A percentile compares a stretch with the other conserved stretches of the same genome.
These are phyloP conservation scores for Anticlea derivata DNA, from an alignment of 2,888 invertebrate genomes.

Conservation along the genomic window DNA sequence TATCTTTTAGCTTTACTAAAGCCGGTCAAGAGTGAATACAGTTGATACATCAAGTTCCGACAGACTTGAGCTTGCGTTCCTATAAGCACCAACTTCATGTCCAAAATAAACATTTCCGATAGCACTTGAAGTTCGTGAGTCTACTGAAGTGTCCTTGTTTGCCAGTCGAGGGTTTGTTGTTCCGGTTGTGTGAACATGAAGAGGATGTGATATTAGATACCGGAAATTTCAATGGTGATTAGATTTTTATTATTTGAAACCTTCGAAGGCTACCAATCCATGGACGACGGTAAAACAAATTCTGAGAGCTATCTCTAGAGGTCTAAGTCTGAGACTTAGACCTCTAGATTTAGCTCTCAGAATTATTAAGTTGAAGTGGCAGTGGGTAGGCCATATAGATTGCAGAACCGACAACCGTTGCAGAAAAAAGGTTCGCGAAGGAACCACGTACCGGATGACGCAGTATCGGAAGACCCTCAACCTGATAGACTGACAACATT, in stretches of 20 bases:
- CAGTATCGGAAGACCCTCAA: too few relatives aligned
- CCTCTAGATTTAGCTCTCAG: too few relatives aligned
- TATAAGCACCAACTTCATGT: conserved; percentile 8
- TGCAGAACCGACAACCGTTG: too few relatives aligned
- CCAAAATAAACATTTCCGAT: conserved; percentile 24
- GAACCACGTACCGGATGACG: too few relatives aligned
- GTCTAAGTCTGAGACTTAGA: too few relatives aligned
- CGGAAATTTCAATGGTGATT: neutral
- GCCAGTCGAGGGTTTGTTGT: conserved; percentile 4
- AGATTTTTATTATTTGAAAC: neutral
- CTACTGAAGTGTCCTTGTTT: conserved; percentile 17
- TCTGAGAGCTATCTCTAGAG: too few relatives aligned
- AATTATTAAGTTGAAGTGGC: too few relatives aligned
- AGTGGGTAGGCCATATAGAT: too few relatives aligned
- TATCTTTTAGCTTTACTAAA: neutral
- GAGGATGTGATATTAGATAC: neutral
- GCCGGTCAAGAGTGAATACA: neutral
- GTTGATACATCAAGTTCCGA: neutral
- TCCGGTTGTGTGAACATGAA: conserved; percentile 1
- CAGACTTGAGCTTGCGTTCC: conserved; percentile 11
- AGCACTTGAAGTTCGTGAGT: conserved; percentile 11
- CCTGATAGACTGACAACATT: too few relatives aligned
- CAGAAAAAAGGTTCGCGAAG: too few relatives aligned
- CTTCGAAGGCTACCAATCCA: too few relatives aligned
- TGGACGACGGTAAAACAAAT: too few relatives aligned